These are phyloP conservation scores for Piscicola geometra DNA, from an alignment of 2,888 invertebrate species.

Conservation along the genomic window DNA sequence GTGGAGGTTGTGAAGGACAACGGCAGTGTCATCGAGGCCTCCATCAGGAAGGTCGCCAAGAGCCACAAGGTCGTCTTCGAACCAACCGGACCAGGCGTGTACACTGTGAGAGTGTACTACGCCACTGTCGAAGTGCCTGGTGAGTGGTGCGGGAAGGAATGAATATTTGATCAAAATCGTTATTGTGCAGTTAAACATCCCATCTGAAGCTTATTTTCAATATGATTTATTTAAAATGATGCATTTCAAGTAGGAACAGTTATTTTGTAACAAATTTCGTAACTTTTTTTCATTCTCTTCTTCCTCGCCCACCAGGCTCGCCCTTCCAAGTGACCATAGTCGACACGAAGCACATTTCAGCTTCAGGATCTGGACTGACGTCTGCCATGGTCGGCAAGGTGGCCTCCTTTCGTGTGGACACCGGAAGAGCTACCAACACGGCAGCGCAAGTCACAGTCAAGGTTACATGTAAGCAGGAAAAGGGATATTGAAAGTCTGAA, in stretches of 20 bases:
- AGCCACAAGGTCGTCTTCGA: constrained; percentile 58
- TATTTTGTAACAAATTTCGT: not conserved
- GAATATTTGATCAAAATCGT: no score
- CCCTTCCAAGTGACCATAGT: constrained; percentile 53
- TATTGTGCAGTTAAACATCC: no score
- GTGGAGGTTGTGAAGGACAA: constrained; percentile 75
- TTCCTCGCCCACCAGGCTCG: constrained; percentile 47
- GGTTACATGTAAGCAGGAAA: constrained; percentile 36
- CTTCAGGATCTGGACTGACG: constrained; percentile 63
- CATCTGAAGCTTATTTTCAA: not conserved
- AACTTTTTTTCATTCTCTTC: not conserved
- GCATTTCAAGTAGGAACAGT: not conserved
- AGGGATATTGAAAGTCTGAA: no score
- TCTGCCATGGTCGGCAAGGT: constrained; percentile 62
- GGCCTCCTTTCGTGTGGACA: constrained; percentile 60
- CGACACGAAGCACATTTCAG: constrained; percentile 62
- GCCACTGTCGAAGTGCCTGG: constrained; percentile 80
- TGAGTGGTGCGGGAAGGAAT: constrained; percentile 44
- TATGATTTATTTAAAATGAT: not conserved
- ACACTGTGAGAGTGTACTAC: constrained; percentile 83
- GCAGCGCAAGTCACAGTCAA: constrained; percentile 31
- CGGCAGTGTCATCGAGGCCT: constrained; percentile 63
- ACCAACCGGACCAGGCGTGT: constrained; percentile 62
- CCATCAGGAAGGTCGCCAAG: constrained; percentile 68
- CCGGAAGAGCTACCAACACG: constrained; percentile 19